Conservation (phyloP, 2,888 invertebrate species). For the Mythimna pallens region DNA sequence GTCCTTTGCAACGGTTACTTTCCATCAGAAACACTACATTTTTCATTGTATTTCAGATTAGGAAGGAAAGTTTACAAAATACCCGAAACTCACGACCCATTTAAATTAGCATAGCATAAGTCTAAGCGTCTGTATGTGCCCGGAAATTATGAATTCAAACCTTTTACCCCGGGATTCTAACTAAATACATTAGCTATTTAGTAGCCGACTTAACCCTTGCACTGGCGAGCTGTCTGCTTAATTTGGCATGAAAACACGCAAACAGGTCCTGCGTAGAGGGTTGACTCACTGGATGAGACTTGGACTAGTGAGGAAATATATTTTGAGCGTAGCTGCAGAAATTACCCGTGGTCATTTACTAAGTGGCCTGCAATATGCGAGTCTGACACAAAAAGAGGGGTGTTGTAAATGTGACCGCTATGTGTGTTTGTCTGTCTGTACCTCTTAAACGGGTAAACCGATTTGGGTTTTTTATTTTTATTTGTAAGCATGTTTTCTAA, state of each 20-base stretch:
- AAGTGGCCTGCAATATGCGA: background rate
- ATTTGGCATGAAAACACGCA: slow-evolving; percentile 85
- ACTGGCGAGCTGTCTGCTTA: slow-evolving; percentile 76
- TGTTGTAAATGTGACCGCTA: no score
- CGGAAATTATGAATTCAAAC: slow-evolving; percentile 78
- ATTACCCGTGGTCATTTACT: background rate
- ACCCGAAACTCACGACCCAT: slow-evolving; percentile 49
- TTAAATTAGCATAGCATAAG: slow-evolving; percentile 65
- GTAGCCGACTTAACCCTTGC: slow-evolving; percentile 75
- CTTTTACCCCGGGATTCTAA: slow-evolving; percentile 74
- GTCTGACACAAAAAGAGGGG: background rate
- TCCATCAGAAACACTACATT: slow-evolving; percentile 18
- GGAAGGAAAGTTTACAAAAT: slow-evolving; percentile 44
- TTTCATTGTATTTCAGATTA: slow-evolving; percentile 35
- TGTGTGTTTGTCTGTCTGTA: no score
- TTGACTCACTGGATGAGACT: slow-evolving; percentile 50
- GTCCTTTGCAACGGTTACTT: background rate
- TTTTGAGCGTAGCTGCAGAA: background rate
- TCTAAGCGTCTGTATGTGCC: slow-evolving; percentile 59
- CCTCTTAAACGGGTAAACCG: no score
- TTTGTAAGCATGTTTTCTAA: no score
- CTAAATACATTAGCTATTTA: slow-evolving; percentile 84
- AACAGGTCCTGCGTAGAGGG: slow-evolving; percentile 64
- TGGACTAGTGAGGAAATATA: background rate
- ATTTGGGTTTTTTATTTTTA: no score